phyloP scores from a whole-genome alignment of 2,113 vertebrate genomes.

The Lamprotornis superbus region DNA sequence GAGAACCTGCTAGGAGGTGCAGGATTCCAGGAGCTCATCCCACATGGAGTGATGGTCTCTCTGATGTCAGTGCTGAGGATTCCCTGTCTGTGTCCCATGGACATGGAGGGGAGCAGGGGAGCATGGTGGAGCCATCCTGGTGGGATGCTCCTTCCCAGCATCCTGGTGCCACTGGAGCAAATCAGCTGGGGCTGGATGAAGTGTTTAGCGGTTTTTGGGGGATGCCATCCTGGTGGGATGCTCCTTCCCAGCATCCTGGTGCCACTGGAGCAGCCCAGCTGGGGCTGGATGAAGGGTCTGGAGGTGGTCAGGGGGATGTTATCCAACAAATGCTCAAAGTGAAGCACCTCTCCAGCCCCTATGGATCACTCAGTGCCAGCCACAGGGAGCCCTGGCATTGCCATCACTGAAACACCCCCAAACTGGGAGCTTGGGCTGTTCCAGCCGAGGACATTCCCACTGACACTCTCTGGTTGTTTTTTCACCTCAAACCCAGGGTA shows the following conservation, averaged over 20 bases:
- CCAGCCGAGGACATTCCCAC: neutral
- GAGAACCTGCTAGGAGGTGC: neutral
- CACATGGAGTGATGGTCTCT: accelerated
- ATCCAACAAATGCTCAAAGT: accelerated
- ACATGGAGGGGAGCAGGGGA: neutral
- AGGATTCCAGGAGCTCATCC: neutral
- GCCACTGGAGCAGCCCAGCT: neutral
- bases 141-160: neutral
- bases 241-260: neutral
- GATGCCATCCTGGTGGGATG: neutral
- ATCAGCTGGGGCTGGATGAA: neutral
- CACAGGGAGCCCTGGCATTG: accelerated
- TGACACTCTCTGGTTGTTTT: accelerated
- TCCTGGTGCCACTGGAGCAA: neutral
- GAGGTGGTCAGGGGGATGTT: accelerated
- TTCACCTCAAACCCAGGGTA: neutral
- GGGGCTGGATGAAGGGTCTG: neutral
- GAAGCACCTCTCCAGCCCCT: neutral
- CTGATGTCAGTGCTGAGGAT: neutral
- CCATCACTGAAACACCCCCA: neutral
- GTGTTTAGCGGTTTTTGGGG: neutral
- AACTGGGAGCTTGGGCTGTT: accelerated
- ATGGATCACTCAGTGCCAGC: accelerated
- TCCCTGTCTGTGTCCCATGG: accelerated
- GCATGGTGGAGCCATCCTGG: accelerated